phyloP scores from a whole-genome alignment of 2,888 invertebrate genomes.

The Tanaodytes sp. region DNA sequence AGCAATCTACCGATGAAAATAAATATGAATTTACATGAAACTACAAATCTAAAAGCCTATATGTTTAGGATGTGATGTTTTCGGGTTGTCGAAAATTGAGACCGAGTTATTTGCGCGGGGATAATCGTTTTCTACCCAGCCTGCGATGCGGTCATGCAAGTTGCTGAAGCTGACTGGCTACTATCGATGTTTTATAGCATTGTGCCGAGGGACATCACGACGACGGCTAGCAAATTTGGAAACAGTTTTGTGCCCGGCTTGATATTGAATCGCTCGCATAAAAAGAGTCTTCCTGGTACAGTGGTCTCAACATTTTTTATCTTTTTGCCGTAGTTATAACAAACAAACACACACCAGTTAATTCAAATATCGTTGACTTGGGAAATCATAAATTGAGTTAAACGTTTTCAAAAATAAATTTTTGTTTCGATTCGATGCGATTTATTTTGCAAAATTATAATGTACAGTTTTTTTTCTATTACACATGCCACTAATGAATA shows the following conservation, averaged over 20 bases:
- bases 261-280: too few species aligned
- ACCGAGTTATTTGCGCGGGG: slow-evolving; percentile 39
- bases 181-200: slow-evolving; percentile 39
- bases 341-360: too few species aligned
- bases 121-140: slow-evolving; percentile 41
- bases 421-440: not conserved
- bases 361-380: too few species aligned
- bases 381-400: too few species aligned
- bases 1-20: too few species aligned
- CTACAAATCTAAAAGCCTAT: slow-evolving; percentile 34
- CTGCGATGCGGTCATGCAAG: slow-evolving; percentile 42
- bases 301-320: too few species aligned
- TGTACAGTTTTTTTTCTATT: too few species aligned
- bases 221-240: slow-evolving; percentile 17
- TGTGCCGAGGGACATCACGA: slow-evolving; percentile 29
- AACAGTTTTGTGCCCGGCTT: slow-evolving; percentile 6
- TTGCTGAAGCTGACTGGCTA: slow-evolving; percentile 37
- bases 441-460: too few species aligned
- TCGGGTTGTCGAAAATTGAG: slow-evolving; percentile 37
- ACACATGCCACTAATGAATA: too few species aligned
- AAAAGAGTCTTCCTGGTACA: too few species aligned
- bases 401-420: not conserved
- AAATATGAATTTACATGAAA: slow-evolving; percentile 17
- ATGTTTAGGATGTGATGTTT: slow-evolving; percentile 37
- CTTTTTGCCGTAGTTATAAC: too few species aligned